A percentile compares a stretch with the other conserved stretches of the same genome.
phyloP scores from a whole-genome alignment of 2,888 invertebrate genomes.

The Crioceris asparagi region DNA sequence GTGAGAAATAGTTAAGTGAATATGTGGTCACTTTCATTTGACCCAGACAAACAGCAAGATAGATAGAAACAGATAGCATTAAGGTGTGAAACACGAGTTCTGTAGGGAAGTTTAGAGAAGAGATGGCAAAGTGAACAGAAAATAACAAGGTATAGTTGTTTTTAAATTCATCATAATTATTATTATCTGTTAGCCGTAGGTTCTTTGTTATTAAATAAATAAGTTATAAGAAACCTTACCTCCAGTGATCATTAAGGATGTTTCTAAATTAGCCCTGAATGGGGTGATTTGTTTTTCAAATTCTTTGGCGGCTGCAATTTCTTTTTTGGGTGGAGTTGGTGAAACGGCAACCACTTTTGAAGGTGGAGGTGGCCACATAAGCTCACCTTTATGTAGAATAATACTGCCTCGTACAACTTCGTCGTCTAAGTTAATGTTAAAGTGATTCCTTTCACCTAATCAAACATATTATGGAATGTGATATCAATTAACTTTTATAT shows the following conservation, averaged over 20 bases:
- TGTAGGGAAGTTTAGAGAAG: too few relatives aligned
- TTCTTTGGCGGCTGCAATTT: slow-evolving; percentile 23
- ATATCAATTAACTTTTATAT: too few relatives aligned
- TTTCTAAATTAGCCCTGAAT: slow-evolving; percentile 59
- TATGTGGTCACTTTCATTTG: too few relatives aligned
- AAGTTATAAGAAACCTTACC: too few relatives aligned
- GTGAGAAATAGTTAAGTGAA: too few relatives aligned
- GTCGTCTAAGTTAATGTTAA: slow-evolving; percentile 68
- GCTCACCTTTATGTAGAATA: slow-evolving; percentile 60
- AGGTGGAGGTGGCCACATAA: slow-evolving; percentile 73
- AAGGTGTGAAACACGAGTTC: too few relatives aligned
- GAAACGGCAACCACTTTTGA: slow-evolving; percentile 39
- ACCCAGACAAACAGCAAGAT: too few relatives aligned
- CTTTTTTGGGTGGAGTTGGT: slow-evolving; percentile 32
- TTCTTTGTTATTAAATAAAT: slow-evolving; percentile 3
- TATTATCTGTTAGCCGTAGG: neutral
- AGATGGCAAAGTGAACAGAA: too few relatives aligned
- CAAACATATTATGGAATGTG: too few relatives aligned
- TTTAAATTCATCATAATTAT: too few relatives aligned
- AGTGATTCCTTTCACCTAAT: slow-evolving; percentile 64
- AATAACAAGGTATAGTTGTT: too few relatives aligned
- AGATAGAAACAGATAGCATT: too few relatives aligned
- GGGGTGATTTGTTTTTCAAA: slow-evolving; percentile 41
- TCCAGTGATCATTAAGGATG: slow-evolving; percentile 54
- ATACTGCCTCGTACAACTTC: slow-evolving; percentile 80